These are phyloP conservation scores for Cataglyphis altisquamis DNA, from an alignment of 2,888 invertebrate species.

Conservation along the genomic window DNA sequence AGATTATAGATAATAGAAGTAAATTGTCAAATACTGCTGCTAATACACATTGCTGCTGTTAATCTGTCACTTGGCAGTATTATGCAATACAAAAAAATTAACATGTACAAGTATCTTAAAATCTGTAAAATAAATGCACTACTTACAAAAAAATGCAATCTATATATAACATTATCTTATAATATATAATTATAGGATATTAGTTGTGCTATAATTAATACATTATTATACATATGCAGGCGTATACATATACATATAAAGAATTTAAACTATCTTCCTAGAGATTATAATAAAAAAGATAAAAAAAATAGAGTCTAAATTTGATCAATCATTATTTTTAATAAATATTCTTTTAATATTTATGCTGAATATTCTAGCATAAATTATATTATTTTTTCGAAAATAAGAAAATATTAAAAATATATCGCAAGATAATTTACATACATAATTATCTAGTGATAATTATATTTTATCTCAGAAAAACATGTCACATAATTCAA, in stretches of 20 bases:
- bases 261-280: conserved; percentile 40
- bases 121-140: conserved; percentile 75
- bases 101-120: conserved; percentile 42
- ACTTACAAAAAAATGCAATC: conserved; percentile 78
- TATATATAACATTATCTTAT: conserved; percentile 62
- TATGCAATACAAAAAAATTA: conserved; percentile 33
- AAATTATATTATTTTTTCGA: background rate
- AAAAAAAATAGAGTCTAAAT: conserved; percentile 9
- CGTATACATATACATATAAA: conserved; percentile 65
- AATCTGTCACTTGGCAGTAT: conserved; percentile 11
- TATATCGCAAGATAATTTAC: conserved; percentile 14
- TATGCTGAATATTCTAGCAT: background rate
- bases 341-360: conserved; percentile 28
- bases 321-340: conserved; percentile 11
- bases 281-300: conserved; percentile 21
- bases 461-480: conserved; percentile 13
- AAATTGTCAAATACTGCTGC: background rate
- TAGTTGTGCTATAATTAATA: conserved; percentile 62
- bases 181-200: conserved; percentile 66
- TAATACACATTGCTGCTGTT: conserved; percentile 5
- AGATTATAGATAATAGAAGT: background rate
- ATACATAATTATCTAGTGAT: conserved; percentile 18
- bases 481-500: conserved; percentile 42
- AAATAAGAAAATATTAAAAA: conserved; percentile 15
- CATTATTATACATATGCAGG: conserved; percentile 63